phyloP scores from a whole-genome alignment of 1,140 invertebrate species.

The Drosophila littoralis region DNA sequence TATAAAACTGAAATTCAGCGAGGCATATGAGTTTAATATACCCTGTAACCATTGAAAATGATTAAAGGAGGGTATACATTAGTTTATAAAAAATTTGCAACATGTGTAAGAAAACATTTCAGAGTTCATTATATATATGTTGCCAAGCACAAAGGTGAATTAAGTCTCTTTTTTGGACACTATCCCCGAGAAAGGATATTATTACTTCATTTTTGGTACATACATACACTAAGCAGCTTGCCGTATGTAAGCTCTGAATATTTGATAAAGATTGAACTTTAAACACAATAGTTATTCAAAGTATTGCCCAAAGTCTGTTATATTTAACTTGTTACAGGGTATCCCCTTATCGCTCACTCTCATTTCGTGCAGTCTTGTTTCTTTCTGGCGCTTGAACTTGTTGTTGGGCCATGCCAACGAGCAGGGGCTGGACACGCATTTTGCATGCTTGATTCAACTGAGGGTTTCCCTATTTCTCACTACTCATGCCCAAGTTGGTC shows the following conservation, averaged over 20 bases:
- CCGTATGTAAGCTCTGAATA: too few relatives aligned
- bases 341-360: neutral
- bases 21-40: constrained; percentile 63
- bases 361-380: neutral
- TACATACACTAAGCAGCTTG: too few relatives aligned
- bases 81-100: neutral
- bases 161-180: too few relatives aligned
- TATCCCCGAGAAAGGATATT: too few relatives aligned
- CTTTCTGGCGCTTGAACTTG: constrained; percentile 52
- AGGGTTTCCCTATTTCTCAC: constrained; percentile 38
- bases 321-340: neutral
- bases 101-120: too few relatives aligned
- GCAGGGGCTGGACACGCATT: constrained; percentile 55
- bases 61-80: neutral
- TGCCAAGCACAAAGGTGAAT: too few relatives aligned
- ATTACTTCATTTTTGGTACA: too few relatives aligned
- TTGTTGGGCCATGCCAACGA: constrained; percentile 5
- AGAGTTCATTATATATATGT: too few relatives aligned
- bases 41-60: neutral
- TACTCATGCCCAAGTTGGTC: constrained; percentile 52
- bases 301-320: too few relatives aligned
- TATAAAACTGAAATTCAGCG: constrained; percentile 58
- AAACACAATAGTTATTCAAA: too few relatives aligned
- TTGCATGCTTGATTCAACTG: constrained; percentile 68
- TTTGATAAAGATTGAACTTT: too few relatives aligned